Percentiles rank a stretch among this genome's conserved stretches.
Conservation (phyloP, 2,797 vertebrate genomes). For the Leptatherina wallacei region DNA sequence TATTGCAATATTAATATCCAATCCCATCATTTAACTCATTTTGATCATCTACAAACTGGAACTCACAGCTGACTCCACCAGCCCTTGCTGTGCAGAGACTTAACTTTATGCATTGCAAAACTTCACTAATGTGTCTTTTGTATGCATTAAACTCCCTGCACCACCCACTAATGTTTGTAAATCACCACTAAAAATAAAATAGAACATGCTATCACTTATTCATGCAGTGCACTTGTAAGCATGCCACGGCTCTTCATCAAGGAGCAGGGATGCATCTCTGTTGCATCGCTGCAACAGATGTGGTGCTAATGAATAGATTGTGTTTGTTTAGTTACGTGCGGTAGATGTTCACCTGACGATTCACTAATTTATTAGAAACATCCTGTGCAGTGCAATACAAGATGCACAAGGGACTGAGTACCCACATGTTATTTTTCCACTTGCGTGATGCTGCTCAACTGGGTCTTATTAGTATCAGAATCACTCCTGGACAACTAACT, state of each 20-base stretch:
- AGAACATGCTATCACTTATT: slow-evolving; percentile 20
- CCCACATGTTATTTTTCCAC: slow-evolving; percentile 32
- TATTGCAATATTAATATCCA: not conserved
- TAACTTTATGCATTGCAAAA: slow-evolving; percentile 29
- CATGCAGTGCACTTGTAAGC: slow-evolving; percentile 34
- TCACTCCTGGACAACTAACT: slow-evolving; percentile 36
- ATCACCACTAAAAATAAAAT: slow-evolving; percentile 42
- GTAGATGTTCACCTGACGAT: slow-evolving; percentile 44
- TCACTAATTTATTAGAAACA: slow-evolving; percentile 18
- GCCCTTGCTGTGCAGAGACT: slow-evolving; percentile 7
- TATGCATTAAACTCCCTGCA: slow-evolving; percentile 53
- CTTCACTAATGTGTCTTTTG: slow-evolving; percentile 37
- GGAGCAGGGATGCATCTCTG: slow-evolving; percentile 2
- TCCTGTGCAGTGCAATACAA: slow-evolving; percentile 10
- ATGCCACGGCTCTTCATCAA: not conserved
- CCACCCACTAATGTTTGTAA: slow-evolving; percentile 46
- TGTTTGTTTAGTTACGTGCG: slow-evolving; percentile 39
- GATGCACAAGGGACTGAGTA: slow-evolving; percentile 28
- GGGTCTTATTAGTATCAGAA: slow-evolving; percentile 55
- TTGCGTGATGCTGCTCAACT: slow-evolving; percentile 24
- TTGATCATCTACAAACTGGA: slow-evolving; percentile 10
- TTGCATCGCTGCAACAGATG: slow-evolving; percentile 46
- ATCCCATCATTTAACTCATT: not conserved
- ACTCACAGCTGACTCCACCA: not conserved
- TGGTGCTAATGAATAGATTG: slow-evolving; percentile 34